Base-by-base conservation (phyloP, 1,140 invertebrate species). In the Drosophila obscura region DNA sequence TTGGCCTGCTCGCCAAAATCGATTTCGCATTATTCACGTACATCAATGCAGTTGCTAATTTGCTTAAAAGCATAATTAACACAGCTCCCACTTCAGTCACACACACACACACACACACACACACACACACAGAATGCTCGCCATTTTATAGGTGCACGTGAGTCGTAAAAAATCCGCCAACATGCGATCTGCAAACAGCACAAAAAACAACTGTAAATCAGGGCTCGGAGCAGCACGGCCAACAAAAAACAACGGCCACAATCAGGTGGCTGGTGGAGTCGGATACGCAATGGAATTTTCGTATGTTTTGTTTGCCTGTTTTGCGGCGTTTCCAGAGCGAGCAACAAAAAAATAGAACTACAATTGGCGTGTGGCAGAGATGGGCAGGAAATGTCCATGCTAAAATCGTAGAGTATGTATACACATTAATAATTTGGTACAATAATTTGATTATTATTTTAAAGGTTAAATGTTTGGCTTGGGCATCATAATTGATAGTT, bases 31-130 rank as follows among this genome's bases (percentile, higher is more conserved):
- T 87, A 87, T 75, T 81, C 65, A 60, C 61, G 66, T 75, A 61
- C 53, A 77, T 65, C 81, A 77, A 84, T 85, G 65, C 82, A 82
- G 74, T 77, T 77, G 82, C 82, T 85, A 85, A 85, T 85, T 85
- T 85, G 82, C 78, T 85, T 87, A 87, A 85, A 85, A 85, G 82
- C 82, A 87, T 85, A 85, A 85, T 85, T 85, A 85, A 85, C 82
- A 81, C 71, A 19, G 43, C 49, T 35, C 39, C 31, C 50, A 46
- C 58, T 9, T 46, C 67, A 39, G n/a, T 56, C 24, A 52, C 19
- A 16, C 28, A 22, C 49, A 49, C 35, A 24, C 31, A 35, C 4
- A 35, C 41, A 46, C 35, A 51, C 16, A 53, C 68, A 39, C 15
- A 53, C 45, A 64, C 44, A 26, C 62, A 28, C 16, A 56, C 13